Base-by-base conservation (phyloP, 2,888 invertebrate genomes). In the Orthosia cruda region DNA sequence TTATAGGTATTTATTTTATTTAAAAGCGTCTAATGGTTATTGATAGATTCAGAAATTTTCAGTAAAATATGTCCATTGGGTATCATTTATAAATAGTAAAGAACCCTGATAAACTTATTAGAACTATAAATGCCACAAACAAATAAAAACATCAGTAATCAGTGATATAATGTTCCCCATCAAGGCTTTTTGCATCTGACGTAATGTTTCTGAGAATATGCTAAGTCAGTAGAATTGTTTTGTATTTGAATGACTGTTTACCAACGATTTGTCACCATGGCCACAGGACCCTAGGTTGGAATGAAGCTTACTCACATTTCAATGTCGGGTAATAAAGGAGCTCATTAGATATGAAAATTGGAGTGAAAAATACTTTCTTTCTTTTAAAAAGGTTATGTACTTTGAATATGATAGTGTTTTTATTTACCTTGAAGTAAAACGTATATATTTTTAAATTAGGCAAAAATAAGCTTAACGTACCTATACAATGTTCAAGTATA, bases 161-260 rank as follows among this genome's bases (percentile, higher is more conserved):
- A 47, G 54, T 55, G n/a, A 68, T 58, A 72, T 77, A 77, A 77
- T 77, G 55, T 58, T 67, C n/a, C 52, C 4, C 58, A 59, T 63
- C 62, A 72, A 72, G 77, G 81, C 4, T 81, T 76, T 68, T 71
- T 80, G 57, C 32, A 66, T 16, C 72, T 72, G 69, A 81, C 61
- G 81, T 72, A 77, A 81, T 67, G 18, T 65, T 81, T 81, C 77
- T 55, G 55, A 64, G 82, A 77, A 81, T 71, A 55, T 81, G 72
- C 26, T 20, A 66, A 55, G 20, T 77, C 55, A 59, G 26, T 32
- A 52, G 61, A 72, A 77, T 81, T 72, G 58, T 72, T 72, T 69
- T 72, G 66, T 52, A 32, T 50, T 65, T 54, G 11, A 72, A 58
- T 72, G 32, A 58, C 52, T 77, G 58, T 72, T 76, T 77, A 81